A percentile compares a stretch with the other conserved stretches of the same genome.
Evolutionary conservation across 2,113 vertebrate genomes (phyloP).

Genomic region (Poeciliopsis retropinna): DNA sequence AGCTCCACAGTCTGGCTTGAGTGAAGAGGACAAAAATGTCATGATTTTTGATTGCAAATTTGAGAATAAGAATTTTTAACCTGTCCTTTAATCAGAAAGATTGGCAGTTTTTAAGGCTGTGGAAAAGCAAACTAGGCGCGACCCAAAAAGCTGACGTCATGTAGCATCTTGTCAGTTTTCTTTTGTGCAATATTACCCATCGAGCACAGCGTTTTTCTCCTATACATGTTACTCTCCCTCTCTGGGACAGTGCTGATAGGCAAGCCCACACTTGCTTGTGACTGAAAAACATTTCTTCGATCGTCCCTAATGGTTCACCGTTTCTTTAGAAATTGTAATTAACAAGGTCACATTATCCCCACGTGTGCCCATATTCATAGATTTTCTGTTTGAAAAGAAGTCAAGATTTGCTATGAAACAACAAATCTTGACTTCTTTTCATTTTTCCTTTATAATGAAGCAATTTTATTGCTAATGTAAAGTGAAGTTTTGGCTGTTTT

Average conservation of each 20-base stretch:
- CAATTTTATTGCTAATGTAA: constrained; percentile 36
- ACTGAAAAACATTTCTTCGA: constrained; percentile 47
- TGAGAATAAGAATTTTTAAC: background rate
- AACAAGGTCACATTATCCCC: constrained; percentile 29
- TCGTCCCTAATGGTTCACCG: constrained; percentile 21
- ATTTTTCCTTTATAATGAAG: constrained; percentile 17
- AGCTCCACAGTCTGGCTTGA: constrained; percentile 1
- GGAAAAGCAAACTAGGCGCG: background rate
- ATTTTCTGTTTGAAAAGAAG: constrained; percentile 24
- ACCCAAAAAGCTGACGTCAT: background rate
- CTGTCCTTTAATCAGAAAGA: background rate
- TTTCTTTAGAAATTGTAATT: constrained; percentile 35
- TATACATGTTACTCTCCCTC: constrained; percentile 18
- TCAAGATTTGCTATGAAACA: constrained; percentile 20
- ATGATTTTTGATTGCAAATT: background rate
- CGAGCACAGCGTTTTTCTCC: constrained; percentile 8
- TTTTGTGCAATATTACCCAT: constrained; percentile 17
- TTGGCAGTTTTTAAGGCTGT: constrained; percentile 3
- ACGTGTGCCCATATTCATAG: constrained; percentile 31
- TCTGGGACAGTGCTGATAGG: constrained; percentile 23
- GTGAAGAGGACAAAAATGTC: background rate
- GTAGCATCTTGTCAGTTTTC: background rate
- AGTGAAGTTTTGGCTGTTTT: constrained; percentile 48
- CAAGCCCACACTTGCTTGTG: constrained; percentile 28
- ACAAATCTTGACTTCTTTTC: background rate